Base-by-base conservation (phyloP, 2,113 vertebrate species). In the Trematocara variabile region DNA sequence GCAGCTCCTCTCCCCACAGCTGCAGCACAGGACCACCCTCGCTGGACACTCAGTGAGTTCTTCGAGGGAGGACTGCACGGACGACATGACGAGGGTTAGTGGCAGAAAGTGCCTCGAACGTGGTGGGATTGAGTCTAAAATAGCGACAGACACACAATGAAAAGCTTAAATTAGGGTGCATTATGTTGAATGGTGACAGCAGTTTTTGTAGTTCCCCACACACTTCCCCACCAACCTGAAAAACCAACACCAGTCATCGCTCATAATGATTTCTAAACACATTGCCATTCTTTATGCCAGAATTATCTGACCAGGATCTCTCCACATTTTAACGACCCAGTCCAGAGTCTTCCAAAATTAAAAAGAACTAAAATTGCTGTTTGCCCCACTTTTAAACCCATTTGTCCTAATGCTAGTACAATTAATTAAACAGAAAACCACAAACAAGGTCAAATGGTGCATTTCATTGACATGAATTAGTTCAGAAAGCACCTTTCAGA, bases 1-100 rank as follows among this genome's bases (percentile, higher is more conserved):
- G 81, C 98, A 99, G 96, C 97, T 99, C 87, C 97, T 99, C 92
- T 99, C 98, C 88, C 98, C 98, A 54, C 98, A 99, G 96, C 97
- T 99, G 93, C 97, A 97, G 91, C 97, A 97, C 95, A 96, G 97
- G 50, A 95, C 95, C 94, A 96, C 97, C 86, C 96, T 98, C 88
- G 96, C 96, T 13, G 95, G 96, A 87, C 96, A 96, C 90, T 97
- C 97, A 83, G 96, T 96, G 89, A 95, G 97, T 91, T 97, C 97
- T 0, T 97, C 97, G 10, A 95, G 97, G 92, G 98, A 97, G 96
- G 97, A 98, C 93, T 97, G 97, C 94, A 95, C 95, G 0, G 96
- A 97, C 39, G 96, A 97, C 95, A 89, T 96, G 93, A 95, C 92
- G 78, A 96, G 96, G 97, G 97, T 97, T 60, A 94, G 94, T 93